These are phyloP conservation scores for Callinectes sapidus DNA, from an alignment of 2,888 invertebrate genomes.

Conservation along the genomic window DNA sequence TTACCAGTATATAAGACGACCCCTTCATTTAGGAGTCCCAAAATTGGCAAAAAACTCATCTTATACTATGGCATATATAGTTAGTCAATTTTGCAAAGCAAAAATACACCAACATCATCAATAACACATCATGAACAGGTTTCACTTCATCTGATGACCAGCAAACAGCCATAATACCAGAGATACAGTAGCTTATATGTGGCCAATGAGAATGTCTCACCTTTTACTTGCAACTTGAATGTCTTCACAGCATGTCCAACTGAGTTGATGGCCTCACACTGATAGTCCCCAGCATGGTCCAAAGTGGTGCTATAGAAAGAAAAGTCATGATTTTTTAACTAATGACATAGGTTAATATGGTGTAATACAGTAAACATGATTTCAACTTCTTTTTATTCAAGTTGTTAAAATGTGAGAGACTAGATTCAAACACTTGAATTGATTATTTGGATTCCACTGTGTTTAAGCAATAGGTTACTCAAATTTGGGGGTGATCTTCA, in stretches of 20 bases:
- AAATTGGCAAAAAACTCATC: no score
- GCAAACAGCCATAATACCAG: background rate
- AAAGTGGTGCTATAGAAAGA: conserved; percentile 30
- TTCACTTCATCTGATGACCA: background rate
- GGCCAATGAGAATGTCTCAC: conserved; percentile 19
- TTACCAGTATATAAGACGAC: no score
- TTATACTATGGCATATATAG: no score
- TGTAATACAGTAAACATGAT: background rate
- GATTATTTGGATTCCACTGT: no score
- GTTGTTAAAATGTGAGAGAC: background rate
- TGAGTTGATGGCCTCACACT: conserved; percentile 55
- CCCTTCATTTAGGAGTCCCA: no score
- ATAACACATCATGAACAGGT: background rate
- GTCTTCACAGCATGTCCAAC: conserved; percentile 55
- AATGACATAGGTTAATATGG: background rate
- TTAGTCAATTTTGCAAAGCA: no score
- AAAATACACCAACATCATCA: background rate
- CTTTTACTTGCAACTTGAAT: conserved; percentile 57
- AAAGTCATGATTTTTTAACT: background rate
- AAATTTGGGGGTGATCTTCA: no score
- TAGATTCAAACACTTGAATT: background rate
- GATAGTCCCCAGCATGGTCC: conserved; percentile 55
- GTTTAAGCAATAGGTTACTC: no score
- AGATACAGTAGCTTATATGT: background rate
- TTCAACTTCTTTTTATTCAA: background rate